Evolutionary conservation across 2,888 invertebrate genomes (phyloP).

Genomic region (Eretmocerus hayati): DNA sequence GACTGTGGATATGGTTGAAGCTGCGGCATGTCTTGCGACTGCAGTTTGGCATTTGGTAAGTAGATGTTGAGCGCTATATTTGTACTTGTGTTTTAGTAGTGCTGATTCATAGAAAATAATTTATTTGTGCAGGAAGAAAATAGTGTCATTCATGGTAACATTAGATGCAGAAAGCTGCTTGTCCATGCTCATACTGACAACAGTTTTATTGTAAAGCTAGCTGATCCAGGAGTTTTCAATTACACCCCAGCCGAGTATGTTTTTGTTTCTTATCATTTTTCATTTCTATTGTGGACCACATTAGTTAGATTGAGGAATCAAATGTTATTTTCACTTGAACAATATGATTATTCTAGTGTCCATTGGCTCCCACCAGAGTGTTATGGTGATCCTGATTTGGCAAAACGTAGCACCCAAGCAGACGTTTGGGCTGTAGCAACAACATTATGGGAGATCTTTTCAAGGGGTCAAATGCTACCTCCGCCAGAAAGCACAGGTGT

Average conservation of each 20-base stretch:
- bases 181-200: slow-evolving; percentile 67
- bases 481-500: slow-evolving; percentile 44
- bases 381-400: slow-evolving; percentile 61
- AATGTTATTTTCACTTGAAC: no score
- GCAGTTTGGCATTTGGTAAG: slow-evolving; percentile 79
- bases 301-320: no score
- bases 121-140: slow-evolving; percentile 58
- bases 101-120: slow-evolving; percentile 6
- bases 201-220: slow-evolving; percentile 69
- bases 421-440: slow-evolving; percentile 92
- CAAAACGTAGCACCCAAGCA: slow-evolving; percentile 61
- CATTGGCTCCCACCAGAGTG: slow-evolving; percentile 89
- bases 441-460: slow-evolving; percentile 88
- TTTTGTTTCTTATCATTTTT: neutral
- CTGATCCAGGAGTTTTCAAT: slow-evolving; percentile 68
- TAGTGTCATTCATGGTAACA: slow-evolving; percentile 74
- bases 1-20: slow-evolving; percentile 71
- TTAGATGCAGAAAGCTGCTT: slow-evolving; percentile 74
- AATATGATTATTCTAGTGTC: slow-evolving; percentile 55
- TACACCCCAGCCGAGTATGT: slow-evolving; percentile 54
- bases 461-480: slow-evolving; percentile 57
- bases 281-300: no score
- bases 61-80: slow-evolving; percentile 18
- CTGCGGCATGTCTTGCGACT: slow-evolving; percentile 71
- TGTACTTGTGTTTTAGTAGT: neutral